Base-by-base conservation (phyloP, 1,140 invertebrate species). In the Dendroctonus valens region DNA sequence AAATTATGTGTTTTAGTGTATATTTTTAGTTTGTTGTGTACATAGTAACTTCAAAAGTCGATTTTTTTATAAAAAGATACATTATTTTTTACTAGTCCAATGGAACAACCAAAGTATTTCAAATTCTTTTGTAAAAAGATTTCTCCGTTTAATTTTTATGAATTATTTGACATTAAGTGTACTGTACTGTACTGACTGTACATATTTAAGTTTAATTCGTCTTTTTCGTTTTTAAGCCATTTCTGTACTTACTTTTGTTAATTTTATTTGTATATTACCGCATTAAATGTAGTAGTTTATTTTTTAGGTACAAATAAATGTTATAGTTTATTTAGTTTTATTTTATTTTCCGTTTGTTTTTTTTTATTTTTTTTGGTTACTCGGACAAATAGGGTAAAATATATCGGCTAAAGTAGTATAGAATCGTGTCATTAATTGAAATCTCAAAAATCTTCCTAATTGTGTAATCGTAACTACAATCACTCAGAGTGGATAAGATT, bases 331-430 rank as follows among this genome's bases (percentile, higher is more conserved):
- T 59, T 55, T 48, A 44, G 26, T 26, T 26, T 26, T 26, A 26
- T 26, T 26, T 26, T 26, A 26, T 26, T 26, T 26, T 67, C n/a
- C 14, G 48, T 64, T 58, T 50, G 39, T 68, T 58, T 15, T 52
- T 54, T 68, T 40, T 64, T 66, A 69, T 69, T 67, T 65, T 60
- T 72, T n/a, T n/a, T 41, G 53, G 68, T 51, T 12, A 49, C 50
- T 70, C 73, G 75, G 75, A 75, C 74, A 73, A 75, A 77, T 77
- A 75, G 75, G 75, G 75, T 77, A 76, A 71, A 51, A 68, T 62
- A 60, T 61, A 39, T 15, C 12, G 57, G 49, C 69, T 61, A 59
- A 65, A 26, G 41, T 64, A 64, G 53, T 14, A 48, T 48, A 64
- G 53, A 8, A n/a, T 55, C 15, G 48, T 60, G 41, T 52, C 50